Conservation (phyloP, 2,888 invertebrate genomes). For the Hedya salicella region DNA sequence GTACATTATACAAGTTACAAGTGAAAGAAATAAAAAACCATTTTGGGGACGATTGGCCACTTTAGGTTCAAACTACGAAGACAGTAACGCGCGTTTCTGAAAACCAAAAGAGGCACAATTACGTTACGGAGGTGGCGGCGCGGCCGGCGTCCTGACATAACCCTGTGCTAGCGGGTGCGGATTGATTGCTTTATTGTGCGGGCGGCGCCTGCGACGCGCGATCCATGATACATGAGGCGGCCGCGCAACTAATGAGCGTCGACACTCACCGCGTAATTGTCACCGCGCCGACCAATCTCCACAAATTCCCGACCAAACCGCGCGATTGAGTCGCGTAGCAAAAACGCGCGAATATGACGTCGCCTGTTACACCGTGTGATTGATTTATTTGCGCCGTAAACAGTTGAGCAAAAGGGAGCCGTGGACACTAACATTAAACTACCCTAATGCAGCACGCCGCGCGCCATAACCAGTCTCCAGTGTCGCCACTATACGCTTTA, state of each 20-base stretch:
- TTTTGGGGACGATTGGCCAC: background rate
- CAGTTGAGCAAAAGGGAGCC: conserved; percentile 51
- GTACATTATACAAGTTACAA: no score
- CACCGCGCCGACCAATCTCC: conserved; percentile 62
- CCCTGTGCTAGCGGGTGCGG: conserved; percentile 57
- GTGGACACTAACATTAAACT: conserved; percentile 36
- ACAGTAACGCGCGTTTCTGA: conserved; percentile 30
- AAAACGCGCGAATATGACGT: conserved; percentile 67
- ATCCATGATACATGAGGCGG: conserved; percentile 82
- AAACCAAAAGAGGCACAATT: conserved; percentile 32
- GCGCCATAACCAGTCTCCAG: conserved; percentile 24
- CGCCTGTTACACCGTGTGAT: conserved; percentile 63
- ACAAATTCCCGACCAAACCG: conserved; percentile 55
- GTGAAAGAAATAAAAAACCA: no score
- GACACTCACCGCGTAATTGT: conserved; percentile 70
- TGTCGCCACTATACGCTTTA: conserved; percentile 12
- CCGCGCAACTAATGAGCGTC: conserved; percentile 75
- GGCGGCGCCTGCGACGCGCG: conserved; percentile 69
- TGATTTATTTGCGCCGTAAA: conserved; percentile 66
- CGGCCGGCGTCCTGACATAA: conserved; percentile 50
- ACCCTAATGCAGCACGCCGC: conserved; percentile 34
- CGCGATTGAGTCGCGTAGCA: conserved; percentile 67
- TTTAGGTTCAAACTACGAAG: conserved; percentile 2
- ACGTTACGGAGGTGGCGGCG: conserved; percentile 47
- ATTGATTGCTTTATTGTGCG: conserved; percentile 83